phyloP scores from a whole-genome alignment of 2,113 vertebrate species.

The Balaenoptera acutorostrata region DNA sequence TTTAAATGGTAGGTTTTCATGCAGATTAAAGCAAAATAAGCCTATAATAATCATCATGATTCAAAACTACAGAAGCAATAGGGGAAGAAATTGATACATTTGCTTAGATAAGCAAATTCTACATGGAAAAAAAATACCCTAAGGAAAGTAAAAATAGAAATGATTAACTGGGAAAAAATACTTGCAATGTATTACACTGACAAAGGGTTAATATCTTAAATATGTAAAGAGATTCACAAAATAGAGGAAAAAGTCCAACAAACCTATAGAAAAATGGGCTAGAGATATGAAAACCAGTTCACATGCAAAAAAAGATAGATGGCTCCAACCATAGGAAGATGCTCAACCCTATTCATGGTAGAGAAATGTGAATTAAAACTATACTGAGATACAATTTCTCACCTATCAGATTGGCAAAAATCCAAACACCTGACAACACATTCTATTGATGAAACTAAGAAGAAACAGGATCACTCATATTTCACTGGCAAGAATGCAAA shows the following conservation, averaged over 20 bases:
- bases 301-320: neutral
- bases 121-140: neutral
- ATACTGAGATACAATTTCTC: neutral
- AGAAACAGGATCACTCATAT: neutral
- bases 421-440: neutral
- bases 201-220: neutral
- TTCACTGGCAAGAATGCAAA: neutral
- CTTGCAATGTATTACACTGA: neutral
- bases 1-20: neutral
- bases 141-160: neutral
- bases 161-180: neutral
- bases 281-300: neutral
- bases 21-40: neutral
- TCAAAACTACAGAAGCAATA: neutral
- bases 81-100: neutral
- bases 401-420: neutral
- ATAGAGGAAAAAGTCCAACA: neutral
- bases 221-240: neutral
- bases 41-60: neutral
- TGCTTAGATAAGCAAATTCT: neutral
- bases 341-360: neutral
- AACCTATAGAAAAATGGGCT: neutral
- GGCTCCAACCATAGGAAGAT: neutral
- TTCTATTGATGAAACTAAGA: neutral
- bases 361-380: slow-evolving; percentile 6